Evolutionary conservation across 1,140 invertebrate species (phyloP), one percentile per base, ranked within the genome.

Genomic region (Protaetia brevitarsis): DNA sequence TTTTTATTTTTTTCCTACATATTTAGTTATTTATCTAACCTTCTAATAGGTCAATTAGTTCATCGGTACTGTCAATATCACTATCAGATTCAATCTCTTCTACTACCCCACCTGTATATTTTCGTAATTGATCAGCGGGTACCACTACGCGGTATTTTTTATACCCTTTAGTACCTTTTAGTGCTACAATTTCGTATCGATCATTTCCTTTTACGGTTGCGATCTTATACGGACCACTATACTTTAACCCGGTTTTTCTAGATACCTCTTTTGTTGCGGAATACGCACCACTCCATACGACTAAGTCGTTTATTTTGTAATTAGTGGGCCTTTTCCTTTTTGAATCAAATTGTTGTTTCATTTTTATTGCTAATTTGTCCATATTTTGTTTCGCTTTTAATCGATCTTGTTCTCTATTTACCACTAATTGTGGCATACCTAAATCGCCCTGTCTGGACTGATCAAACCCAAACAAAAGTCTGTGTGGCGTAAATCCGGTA

Each of bases 41-140:
- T 34, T 66, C 56, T 63, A 66, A 31, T 63, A 66, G 34, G 30
- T 66, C 64, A 66, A 66, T 66, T 66, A 66, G 34, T 29, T 66
- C 64, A 63, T 64, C 57, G 21, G 27, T 63, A 30, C 64, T 66
- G 61, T 64, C 34, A 61, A 66, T 28, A 26, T 57, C 37, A 11
- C 31, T 41, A 27, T 64, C 63, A 34, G 7, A 7, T 7, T 34
- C 31, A 34, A 7, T 34, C n/a, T n/a, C 31, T 7, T 34, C 31
- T 34, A 34, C 7, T 7, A 34, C n/a, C n/a, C 31, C 31, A 34
- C 31, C 31, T 51, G 3, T 64, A 58, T 59, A 67, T 13, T 36
- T 16, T 31, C 63, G 2, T 11, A 67, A 41, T 57, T 59, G 10
- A 34, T 66, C 63, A 8, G 29, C 63, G 1, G 66, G 58, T 16